Percentiles rank a stretch among this genome's conserved stretches.
Evolutionary conservation across 2,797 vertebrate species (phyloP).

Genomic region (Lutjanus campechanus): DNA sequence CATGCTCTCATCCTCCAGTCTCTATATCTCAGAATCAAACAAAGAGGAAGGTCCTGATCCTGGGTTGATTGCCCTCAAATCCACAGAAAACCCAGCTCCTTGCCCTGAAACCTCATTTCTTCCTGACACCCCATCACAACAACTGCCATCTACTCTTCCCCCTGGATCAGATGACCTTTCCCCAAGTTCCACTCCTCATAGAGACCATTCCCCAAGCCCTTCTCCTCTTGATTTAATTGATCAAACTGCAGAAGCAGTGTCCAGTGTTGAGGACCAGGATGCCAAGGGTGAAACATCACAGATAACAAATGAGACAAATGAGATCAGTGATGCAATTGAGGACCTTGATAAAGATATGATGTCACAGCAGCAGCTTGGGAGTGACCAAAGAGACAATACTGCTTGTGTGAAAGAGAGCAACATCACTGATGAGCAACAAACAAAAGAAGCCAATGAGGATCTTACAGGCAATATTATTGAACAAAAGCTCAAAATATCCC

Average conservation of each 20-base stretch:
- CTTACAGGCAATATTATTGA: constrained; percentile 8
- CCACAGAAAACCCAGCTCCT: constrained; percentile 11
- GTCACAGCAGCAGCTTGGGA: constrained; percentile 36
- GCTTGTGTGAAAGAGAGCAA: constrained; percentile 26
- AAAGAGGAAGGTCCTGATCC: constrained; percentile 24
- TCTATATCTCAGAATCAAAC: constrained; percentile 26
- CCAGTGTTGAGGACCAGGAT: background rate
- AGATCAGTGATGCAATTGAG: constrained; percentile 6
- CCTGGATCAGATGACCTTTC: constrained; percentile 18
- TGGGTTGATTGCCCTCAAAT: constrained; percentile 1
- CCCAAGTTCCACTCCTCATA: background rate
- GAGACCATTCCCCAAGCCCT: constrained; percentile 9
- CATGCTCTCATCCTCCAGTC: background rate
- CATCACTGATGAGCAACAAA: constrained; percentile 26
- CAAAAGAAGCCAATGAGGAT: constrained; percentile 19
- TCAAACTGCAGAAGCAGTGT: constrained; percentile 9
- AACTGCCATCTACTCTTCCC: constrained; percentile 28
- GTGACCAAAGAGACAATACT: constrained; percentile 18
- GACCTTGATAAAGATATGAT: constrained; percentile 1
- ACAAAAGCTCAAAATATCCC: constrained; percentile 9
- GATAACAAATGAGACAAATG: constrained; percentile 5
- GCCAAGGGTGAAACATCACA: constrained; percentile 39
- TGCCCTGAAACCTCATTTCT: constrained; percentile 11
- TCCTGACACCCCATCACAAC: constrained; percentile 14
- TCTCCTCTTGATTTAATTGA: constrained; percentile 4